phyloP scores from a whole-genome alignment of 1,140 invertebrate genomes.

The Drosophila burlai region DNA sequence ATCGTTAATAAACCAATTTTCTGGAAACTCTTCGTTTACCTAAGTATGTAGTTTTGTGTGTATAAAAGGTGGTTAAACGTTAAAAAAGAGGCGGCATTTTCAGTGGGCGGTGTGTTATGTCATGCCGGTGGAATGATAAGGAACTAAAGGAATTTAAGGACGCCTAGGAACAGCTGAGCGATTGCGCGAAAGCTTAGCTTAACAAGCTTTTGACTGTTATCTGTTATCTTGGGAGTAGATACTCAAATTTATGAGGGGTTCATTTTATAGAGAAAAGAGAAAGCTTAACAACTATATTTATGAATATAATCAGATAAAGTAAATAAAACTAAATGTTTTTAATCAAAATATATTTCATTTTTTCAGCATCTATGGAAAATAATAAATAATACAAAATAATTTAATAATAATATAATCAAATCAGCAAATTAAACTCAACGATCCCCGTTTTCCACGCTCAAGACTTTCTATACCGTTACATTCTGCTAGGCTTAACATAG shows the following conservation, averaged over 20 bases:
- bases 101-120: slow-evolving; percentile 51
- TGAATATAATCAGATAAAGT: not conserved
- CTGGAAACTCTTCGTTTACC: slow-evolving; percentile 10
- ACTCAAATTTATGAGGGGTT: not conserved
- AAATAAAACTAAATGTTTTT: not conserved
- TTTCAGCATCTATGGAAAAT: no score
- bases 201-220: slow-evolving; percentile 16
- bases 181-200: slow-evolving; percentile 21
- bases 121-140: slow-evolving; percentile 41
- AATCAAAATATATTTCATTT: not conserved
- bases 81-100: slow-evolving; percentile 40
- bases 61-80: slow-evolving; percentile 1
- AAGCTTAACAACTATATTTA: no score
- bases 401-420: not conserved
- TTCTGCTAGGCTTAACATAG: slow-evolving; percentile 8
- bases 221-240: slow-evolving; percentile 15
- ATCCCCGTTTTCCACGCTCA: not conserved
- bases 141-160: slow-evolving; percentile 62
- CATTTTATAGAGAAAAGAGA: not conserved
- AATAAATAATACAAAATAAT: not conserved
- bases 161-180: slow-evolving; percentile 52
- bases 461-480: not conserved
- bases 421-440: no score
- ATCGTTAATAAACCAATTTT: not conserved
- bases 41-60: not conserved